phyloP scores from a whole-genome alignment of 2,113 vertebrate genomes.

The Capreolus pygargus region DNA sequence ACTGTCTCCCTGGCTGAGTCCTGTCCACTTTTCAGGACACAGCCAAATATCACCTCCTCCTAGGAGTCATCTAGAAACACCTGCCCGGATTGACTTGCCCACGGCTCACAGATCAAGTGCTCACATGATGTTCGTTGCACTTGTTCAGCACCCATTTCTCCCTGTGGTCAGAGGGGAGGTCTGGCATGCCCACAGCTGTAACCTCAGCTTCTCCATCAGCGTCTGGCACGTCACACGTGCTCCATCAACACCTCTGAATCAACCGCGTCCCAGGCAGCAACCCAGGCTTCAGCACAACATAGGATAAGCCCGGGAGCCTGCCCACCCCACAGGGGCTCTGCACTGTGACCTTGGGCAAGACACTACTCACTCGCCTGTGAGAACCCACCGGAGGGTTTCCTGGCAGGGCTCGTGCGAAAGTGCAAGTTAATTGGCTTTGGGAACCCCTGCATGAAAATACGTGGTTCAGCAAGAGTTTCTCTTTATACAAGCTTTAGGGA shows the following conservation, averaged over 20 bases:
- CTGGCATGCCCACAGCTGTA: background rate
- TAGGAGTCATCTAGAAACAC: background rate
- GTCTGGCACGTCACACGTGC: background rate
- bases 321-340: background rate
- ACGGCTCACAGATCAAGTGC: rapidly evolving
- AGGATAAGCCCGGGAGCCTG: background rate
- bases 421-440: background rate
- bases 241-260: background rate
- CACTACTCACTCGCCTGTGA: rapidly evolving
- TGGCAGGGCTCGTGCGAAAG: background rate
- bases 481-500: background rate
- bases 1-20: background rate
- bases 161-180: background rate
- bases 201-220: background rate
- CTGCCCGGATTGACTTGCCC: background rate
- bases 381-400: background rate
- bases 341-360: background rate
- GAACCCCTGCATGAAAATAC: background rate
- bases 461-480: background rate
- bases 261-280: background rate
- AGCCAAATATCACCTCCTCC: background rate
- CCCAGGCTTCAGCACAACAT: background rate
- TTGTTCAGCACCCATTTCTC: background rate
- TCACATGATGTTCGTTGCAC: rapidly evolving
- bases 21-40: background rate